Base-by-base conservation (phyloP, 2,888 invertebrate species). In the Catocala nupta region DNA sequence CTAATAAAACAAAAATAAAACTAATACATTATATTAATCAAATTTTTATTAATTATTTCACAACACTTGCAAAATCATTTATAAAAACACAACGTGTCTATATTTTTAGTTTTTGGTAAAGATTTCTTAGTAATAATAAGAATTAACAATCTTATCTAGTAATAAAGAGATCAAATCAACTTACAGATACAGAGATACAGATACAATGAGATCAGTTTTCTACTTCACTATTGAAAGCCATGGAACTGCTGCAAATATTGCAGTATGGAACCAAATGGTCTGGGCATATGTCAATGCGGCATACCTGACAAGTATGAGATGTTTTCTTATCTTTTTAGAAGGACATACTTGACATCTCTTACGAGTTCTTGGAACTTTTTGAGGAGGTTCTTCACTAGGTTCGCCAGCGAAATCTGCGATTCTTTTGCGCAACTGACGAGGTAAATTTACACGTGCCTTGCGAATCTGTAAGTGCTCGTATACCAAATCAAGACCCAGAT, bases 361-460 rank as follows among this genome's bases (percentile, higher is more conserved):
- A 43, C 11, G 11, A 10, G 43, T 43, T 11, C 8, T 6, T 43
- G 43, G 43, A 10, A 43, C 10, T 10, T 43, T 43, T 43, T 43
- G 43, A 11, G n/a, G 11, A 43, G 43, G n/a, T 11, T 43, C 43
- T 43, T 43, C 43, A 11, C 5, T 11, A 11, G 9, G 10, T 10
- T 43, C n/a, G 5, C 43, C 43, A 5, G 5, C 11, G 43, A 43
- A 43, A 43, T 43, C 43, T 10, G 43, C 43, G 9, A 43, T 43
- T 43, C 43, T 11, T 43, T 43, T 11, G 10, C 8, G 43, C 11
- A 11, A 1, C 9, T 43, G 43, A 10, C 43, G 43, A 43, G 43
- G n/a, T 43, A 43, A 43, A 43, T 43, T 43, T 43, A 43, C n/a
- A 59, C 58, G 58, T 62, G 55, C 61, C 61, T 61, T 55, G 59